Conservation (phyloP, 1,140 invertebrate species). For the Drosophila bocki region DNA sequence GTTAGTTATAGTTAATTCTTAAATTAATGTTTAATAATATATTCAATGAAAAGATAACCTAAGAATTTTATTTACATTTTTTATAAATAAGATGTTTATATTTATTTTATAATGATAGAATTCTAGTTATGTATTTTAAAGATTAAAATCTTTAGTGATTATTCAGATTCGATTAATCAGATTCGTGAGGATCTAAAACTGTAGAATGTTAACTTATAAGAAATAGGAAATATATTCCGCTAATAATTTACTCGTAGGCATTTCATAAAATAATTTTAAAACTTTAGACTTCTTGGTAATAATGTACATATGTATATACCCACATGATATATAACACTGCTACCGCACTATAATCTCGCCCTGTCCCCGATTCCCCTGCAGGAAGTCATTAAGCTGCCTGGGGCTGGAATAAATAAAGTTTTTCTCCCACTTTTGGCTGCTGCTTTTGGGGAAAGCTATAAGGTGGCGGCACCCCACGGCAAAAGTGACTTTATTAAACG, state of each 20-base stretch:
- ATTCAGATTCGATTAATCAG: too few relatives aligned
- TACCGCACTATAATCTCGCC: constrained; percentile 42
- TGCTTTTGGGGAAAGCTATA: constrained; percentile 37
- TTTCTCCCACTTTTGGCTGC: constrained; percentile 23
- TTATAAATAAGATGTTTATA: too few relatives aligned
- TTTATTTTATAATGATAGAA: too few relatives aligned
- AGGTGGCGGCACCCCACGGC: constrained; percentile 49
- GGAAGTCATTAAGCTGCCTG: constrained; percentile 78
- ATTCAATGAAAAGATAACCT: too few relatives aligned
- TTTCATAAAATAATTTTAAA: constrained; percentile 12
- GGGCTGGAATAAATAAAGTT: constrained; percentile 75
- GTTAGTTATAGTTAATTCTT: too few relatives aligned
- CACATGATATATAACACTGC: constrained; percentile 24
- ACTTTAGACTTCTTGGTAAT: neutral
- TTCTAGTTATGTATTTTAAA: too few relatives aligned
- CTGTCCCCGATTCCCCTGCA: constrained; percentile 44
- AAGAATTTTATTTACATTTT: too few relatives aligned
- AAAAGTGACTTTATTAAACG: constrained; percentile 66
- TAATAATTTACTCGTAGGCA: neutral
- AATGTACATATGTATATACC: neutral
- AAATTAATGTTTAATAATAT: too few relatives aligned
- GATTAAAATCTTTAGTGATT: too few relatives aligned
- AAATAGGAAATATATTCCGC: neutral
- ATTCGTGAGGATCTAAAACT: too few relatives aligned
- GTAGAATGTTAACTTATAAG: neutral